These are phyloP conservation scores for Dendroctonus ponderosae DNA, from an alignment of 1,140 invertebrate genomes.

Conservation along the genomic window DNA sequence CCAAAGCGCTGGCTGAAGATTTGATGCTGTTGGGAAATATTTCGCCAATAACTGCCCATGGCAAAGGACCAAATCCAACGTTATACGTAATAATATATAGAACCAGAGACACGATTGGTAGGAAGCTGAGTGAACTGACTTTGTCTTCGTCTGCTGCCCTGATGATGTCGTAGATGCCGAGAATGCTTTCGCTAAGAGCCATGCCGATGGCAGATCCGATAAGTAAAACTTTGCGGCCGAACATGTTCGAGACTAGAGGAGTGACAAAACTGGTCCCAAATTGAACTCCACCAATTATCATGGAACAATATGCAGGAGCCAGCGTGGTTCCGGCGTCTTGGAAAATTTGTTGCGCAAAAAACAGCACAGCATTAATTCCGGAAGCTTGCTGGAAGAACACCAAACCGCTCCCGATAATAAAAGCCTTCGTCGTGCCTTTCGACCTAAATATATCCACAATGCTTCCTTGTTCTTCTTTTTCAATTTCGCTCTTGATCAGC, in stretches of 20 bases:
- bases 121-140: constrained; percentile 34
- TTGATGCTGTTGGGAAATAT: constrained; percentile 75
- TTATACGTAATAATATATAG: constrained; percentile 42
- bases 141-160: constrained; percentile 34
- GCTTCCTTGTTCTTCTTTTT: constrained; percentile 47
- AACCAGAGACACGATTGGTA: constrained; percentile 40
- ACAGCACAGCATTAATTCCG: constrained; percentile 80
- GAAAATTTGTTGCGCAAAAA: constrained; percentile 75
- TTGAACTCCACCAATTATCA: constrained; percentile 74
- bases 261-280: constrained; percentile 66
- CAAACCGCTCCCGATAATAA: constrained; percentile 68
- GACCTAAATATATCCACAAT: constrained; percentile 59
- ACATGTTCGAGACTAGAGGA: constrained; percentile 69
- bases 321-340: constrained; percentile 59
- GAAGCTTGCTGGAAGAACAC: constrained; percentile 74
- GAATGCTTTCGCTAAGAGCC: constrained; percentile 44
- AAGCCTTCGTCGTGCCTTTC: constrained; percentile 59
- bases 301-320: constrained; percentile 62
- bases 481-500: constrained; percentile 30
- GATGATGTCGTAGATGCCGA: constrained; percentile 43
- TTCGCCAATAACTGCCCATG: constrained; percentile 81
- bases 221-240: constrained; percentile 71
- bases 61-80: constrained; percentile 72
- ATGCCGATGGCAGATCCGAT: constrained; percentile 67
- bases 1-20: constrained; percentile 69